Base-by-base conservation (phyloP, 1,140 invertebrate species). In the Pseudomyrmex cubaensis region DNA sequence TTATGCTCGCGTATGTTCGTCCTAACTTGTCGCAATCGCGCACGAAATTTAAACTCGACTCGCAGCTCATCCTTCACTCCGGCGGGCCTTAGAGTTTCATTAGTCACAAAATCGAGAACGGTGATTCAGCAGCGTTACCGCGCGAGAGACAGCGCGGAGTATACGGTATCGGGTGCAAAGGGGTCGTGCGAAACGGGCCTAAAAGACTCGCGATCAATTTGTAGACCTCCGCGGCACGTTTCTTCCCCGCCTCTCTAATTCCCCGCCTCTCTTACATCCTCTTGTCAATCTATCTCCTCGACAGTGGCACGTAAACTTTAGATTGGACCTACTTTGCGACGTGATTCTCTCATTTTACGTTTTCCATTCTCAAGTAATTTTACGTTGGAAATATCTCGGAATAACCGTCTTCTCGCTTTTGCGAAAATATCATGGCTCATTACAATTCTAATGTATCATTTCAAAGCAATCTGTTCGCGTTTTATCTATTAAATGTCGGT, bases 151-250 rank as follows among this genome's bases (percentile, higher is more conserved):
- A 86, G 83, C 73, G 59, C 73, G 59, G 22, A 83, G 52, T 80
- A 72, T 89, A 89, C 87, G 87, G 87, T 89, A 89, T 88, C 84
- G 84, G 57, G 86, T 88, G 87, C 87, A 89, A 86, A 89, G 86
- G 76, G 87, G 87, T 89, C 87, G 84, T 89, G 87, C 84, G 87
- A 89, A 89, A 88, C 84, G 59, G 69, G 78, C 75, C 59, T 74
- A 89, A 89, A 89, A 88, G 72, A 83, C 61, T 52, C 63, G 56
- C 84, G 52, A 70, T 78, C 85, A 82, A 75, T 88, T 88, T 85
- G 66, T 85, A 78, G 77, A 57, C 78, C 86, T 54, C 12, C 44
- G 9, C 61, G 57, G 66, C 74, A 17, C 64, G 56, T 72, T 56
- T 67, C 64, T 52, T 61, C 61, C 72, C 25, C 35, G 57, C 46